A percentile compares a stretch with the other conserved stretches of the same genome.
phyloP scores from a whole-genome alignment of 2,888 invertebrate genomes.

The Parasteatoda lunata region DNA sequence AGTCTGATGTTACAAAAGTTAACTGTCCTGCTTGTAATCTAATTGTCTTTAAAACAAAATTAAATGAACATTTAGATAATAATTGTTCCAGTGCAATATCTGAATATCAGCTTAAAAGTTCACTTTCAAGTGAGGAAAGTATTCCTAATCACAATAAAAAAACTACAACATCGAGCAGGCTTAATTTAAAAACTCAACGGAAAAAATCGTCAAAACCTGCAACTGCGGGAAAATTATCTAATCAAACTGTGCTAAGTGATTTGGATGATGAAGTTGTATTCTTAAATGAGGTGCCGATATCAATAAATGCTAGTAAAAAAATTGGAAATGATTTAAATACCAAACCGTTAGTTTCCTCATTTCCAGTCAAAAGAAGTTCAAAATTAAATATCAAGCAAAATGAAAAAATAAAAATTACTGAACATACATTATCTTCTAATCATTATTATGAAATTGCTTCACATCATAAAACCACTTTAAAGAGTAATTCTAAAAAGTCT shows the following conservation, averaged over 20 bases:
- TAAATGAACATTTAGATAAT: conserved; percentile 49
- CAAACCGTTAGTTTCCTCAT: too few relatives aligned
- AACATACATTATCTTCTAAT: too few relatives aligned
- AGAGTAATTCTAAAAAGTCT: too few relatives aligned
- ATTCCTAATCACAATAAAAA: background rate
- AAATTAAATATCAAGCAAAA: too few relatives aligned
- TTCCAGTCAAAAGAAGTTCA: too few relatives aligned
- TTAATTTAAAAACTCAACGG: conserved; percentile 40
- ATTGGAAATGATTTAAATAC: too few relatives aligned
- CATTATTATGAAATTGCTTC: too few relatives aligned
- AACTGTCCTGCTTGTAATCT: conserved; percentile 45
- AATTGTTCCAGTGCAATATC: conserved; percentile 11
- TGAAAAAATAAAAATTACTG: too few relatives aligned
- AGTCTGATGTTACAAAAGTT: background rate
- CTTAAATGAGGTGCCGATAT: background rate
- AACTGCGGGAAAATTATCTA: background rate
- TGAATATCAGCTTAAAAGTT: background rate
- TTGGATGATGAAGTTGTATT: conserved; percentile 28
- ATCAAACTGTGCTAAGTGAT: background rate
- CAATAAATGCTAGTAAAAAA: too few relatives aligned
- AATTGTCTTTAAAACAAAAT: conserved; percentile 21
- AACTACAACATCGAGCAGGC: background rate
- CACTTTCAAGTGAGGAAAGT: background rate
- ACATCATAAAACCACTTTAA: too few relatives aligned
- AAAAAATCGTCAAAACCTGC: background rate